A percentile compares a stretch with the other conserved stretches of the same genome.
Conservation (phyloP, 2,113 vertebrate species). For the Sebastes schlegelii region DNA sequence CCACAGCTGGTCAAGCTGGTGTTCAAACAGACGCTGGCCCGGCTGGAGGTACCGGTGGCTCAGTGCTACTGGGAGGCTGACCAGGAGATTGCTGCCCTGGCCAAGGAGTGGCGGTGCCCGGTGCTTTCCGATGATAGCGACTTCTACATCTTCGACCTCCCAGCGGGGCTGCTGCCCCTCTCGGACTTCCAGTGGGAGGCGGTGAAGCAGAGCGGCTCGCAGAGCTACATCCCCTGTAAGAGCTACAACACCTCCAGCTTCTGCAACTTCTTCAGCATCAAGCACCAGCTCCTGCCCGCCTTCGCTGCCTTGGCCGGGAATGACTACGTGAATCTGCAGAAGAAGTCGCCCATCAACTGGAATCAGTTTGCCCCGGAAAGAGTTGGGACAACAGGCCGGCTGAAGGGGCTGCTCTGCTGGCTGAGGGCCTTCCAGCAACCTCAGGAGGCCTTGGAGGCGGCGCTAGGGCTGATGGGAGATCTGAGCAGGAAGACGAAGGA, state of each 20-base stretch:
- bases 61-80: conserved; percentile 90
- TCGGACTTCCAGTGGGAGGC: conserved; percentile 85
- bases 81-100: conserved; percentile 87
- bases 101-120: conserved; percentile 88
- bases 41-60: conserved; percentile 83
- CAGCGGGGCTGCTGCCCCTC: conserved; percentile 84
- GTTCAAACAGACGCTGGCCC: conserved; percentile 86
- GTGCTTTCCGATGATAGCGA: conserved; percentile 90
- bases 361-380: conserved; percentile 56
- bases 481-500: conserved; percentile 15
- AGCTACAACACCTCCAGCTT: conserved; percentile 79
- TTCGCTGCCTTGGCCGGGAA: conserved; percentile 89
- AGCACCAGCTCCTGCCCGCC: conserved; percentile 83
- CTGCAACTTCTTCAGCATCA: conserved; percentile 80
- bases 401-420: conserved; percentile 86
- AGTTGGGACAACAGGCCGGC: background rate
- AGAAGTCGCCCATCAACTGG: background rate
- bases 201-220: background rate
- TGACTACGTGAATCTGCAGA: conserved; percentile 77
- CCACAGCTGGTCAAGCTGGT: conserved; percentile 82
- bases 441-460: conserved; percentile 71
- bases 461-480: conserved; percentile 72
- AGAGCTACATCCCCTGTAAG: conserved; percentile 81
- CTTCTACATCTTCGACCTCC: conserved; percentile 89
- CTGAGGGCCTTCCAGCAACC: conserved; percentile 77